Percentiles rank a stretch among this genome's conserved stretches.
These are phyloP conservation scores for Brachyalestes nurse DNA, from an alignment of 2,797 vertebrate species.

Conservation along the genomic window DNA sequence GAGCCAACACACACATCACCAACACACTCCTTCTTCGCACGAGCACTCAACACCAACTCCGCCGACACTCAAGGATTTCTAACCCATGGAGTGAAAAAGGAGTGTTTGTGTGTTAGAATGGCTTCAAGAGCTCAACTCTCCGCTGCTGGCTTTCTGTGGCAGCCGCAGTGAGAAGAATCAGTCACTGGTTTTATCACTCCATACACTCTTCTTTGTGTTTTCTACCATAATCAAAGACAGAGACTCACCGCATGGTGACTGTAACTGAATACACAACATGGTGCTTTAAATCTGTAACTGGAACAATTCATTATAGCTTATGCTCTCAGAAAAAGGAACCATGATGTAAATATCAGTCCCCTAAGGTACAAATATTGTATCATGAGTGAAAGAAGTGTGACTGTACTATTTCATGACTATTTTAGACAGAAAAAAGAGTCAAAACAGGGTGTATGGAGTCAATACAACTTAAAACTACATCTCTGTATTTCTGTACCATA, in stretches of 20 bases:
- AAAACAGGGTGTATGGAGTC: too few species aligned
- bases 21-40: slow-evolving; percentile 71
- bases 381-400: too few species aligned
- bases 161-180: slow-evolving; percentile 9
- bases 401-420: too few species aligned
- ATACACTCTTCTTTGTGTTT: slow-evolving; percentile 16
- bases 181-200: slow-evolving; percentile 26
- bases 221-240: neutral
- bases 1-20: slow-evolving; percentile 64
- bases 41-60: slow-evolving; percentile 70
- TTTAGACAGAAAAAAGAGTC: too few species aligned
- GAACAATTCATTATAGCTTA: neutral
- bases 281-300: neutral
- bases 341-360: too few species aligned
- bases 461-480: too few species aligned
- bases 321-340: too few species aligned
- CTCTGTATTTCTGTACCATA: too few species aligned
- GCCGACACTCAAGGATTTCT: slow-evolving; percentile 63
- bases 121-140: slow-evolving; percentile 22
- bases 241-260: neutral
- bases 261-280: neutral
- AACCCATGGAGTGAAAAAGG: slow-evolving; percentile 49
- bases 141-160: slow-evolving; percentile 9
- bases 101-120: slow-evolving; percentile 38
- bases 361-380: too few species aligned